These are phyloP conservation scores for Dynastes maya DNA, from an alignment of 2,888 invertebrate species.

Conservation along the genomic window DNA sequence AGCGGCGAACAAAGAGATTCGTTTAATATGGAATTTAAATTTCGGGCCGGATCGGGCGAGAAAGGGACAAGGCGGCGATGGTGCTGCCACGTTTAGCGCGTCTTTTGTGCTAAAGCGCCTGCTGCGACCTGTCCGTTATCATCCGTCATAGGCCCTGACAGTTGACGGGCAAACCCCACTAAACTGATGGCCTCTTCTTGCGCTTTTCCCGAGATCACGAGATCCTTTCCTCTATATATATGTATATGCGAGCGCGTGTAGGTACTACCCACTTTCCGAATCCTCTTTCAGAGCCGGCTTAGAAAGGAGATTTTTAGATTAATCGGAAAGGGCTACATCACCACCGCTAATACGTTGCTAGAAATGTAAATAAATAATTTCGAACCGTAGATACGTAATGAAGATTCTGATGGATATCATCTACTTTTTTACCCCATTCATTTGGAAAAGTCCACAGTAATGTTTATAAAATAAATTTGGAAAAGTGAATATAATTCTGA, in stretches of 20 bases:
- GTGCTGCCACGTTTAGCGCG: conserved; percentile 46
- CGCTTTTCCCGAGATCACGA: conserved; percentile 55
- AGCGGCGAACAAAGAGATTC: conserved; percentile 46
- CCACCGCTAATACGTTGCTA: not conserved
- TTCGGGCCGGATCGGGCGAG: conserved; percentile 29
- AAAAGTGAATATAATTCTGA: not conserved
- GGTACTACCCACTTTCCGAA: conserved; percentile 46
- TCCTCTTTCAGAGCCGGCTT: conserved; percentile 36
- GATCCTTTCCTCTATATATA: conserved; percentile 43
- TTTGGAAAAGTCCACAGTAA: not conserved
- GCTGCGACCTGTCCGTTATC: conserved; percentile 54
- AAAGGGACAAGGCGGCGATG: conserved; percentile 15
- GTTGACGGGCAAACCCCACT: conserved; percentile 62
- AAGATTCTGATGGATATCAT: not conserved
- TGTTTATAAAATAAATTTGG: not conserved
- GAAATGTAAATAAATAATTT: conserved; percentile 25
- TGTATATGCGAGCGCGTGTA: conserved; percentile 17
- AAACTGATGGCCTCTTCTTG: conserved; percentile 62
- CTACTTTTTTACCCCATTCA: not conserved
- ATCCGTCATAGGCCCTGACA: conserved; percentile 62
- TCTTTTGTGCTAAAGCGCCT: conserved; percentile 46
- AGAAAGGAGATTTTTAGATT: conserved; percentile 30
- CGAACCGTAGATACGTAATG: not conserved
- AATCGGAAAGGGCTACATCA: conserved; percentile 10
- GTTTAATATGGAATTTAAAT: conserved; percentile 49